Evolutionary conservation across 2,888 invertebrate species (phyloP).

Genomic region (Agonum fuliginosum): DNA sequence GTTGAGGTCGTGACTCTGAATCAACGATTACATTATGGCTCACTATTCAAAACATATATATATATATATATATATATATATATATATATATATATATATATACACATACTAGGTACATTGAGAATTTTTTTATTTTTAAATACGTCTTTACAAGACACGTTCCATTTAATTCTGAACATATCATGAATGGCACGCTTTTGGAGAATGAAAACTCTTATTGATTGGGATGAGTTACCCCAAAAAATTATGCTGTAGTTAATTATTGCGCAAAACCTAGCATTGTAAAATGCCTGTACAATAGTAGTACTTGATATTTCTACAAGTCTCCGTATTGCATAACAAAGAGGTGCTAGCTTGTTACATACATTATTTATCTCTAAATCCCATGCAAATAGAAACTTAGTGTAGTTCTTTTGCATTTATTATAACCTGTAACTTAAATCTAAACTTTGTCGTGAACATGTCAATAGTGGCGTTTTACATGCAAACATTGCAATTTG

Average conservation of each 20-base stretch:
- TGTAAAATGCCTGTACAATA: background rate
- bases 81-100: conserved; percentile 9
- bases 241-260: background rate
- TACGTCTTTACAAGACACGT: background rate
- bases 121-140: background rate
- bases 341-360: background rate
- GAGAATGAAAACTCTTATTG: background rate
- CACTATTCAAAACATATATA: background rate
- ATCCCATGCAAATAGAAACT: too few relatives aligned
- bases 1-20: background rate
- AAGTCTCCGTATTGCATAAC: background rate
- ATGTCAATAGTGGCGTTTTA: too few relatives aligned
- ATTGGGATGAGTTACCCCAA: background rate
- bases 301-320: background rate
- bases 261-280: background rate
- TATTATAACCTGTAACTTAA: too few relatives aligned
- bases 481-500: too few relatives aligned
- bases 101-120: background rate
- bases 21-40: background rate
- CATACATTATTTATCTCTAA: background rate
- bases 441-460: too few relatives aligned
- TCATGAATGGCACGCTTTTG: background rate
- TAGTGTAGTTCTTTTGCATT: too few relatives aligned
- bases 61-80: conserved; percentile 9
- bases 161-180: background rate